Conservation (phyloP, 2,113 vertebrate genomes). For the Condylura cristata region DNA sequence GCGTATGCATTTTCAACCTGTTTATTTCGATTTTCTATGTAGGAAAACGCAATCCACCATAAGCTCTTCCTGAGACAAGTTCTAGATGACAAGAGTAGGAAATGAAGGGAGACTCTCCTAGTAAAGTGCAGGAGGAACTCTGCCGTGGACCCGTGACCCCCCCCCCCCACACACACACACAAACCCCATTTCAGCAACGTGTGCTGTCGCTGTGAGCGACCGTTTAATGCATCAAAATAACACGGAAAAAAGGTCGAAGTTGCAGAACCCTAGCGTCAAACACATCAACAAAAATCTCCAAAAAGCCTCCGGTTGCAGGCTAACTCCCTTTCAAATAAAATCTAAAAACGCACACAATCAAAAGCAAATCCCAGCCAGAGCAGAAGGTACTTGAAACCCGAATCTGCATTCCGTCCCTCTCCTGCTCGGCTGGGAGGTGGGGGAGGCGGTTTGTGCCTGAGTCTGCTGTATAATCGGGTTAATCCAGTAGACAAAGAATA, state of each 20-base stretch:
- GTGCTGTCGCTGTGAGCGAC: neutral
- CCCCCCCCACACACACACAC: no score
- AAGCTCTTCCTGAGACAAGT: neutral
- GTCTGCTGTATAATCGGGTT: conserved; percentile 75
- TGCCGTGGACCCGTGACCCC: neutral
- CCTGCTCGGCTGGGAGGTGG: conserved; percentile 38
- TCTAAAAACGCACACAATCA: neutral
- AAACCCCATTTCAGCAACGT: conserved; percentile 29
- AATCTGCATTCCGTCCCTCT: conserved; percentile 68
- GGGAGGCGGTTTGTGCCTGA: conserved; percentile 64
- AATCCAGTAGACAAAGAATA: conserved; percentile 78
- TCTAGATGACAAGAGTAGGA: neutral
- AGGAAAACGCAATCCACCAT: neutral
- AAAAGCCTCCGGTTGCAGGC: neutral
- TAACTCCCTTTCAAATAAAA: neutral
- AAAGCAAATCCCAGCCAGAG: conserved; percentile 35
- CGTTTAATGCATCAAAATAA: neutral
- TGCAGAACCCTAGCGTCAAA: neutral
- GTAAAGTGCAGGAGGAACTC: neutral
- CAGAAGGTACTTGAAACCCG: conserved; percentile 57
- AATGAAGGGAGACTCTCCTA: neutral
- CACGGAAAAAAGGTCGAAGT: neutral
- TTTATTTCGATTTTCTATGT: neutral
- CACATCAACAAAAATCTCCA: neutral
- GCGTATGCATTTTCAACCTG: neutral